Evolutionary conservation across 2,888 invertebrate genomes (phyloP).

Genomic region (Tetragnatha montana): DNA sequence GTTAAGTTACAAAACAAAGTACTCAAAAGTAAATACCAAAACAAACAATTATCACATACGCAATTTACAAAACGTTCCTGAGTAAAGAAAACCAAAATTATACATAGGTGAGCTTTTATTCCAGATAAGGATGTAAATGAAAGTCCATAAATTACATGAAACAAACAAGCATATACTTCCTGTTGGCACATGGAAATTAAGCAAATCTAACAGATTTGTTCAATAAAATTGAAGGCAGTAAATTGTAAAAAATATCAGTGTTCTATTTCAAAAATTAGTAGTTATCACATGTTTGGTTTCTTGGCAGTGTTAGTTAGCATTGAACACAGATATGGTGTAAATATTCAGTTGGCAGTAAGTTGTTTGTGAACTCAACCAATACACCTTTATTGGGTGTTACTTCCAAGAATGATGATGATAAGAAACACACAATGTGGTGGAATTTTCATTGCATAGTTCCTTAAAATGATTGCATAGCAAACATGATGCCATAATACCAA

Average conservation of each 20-base stretch:
- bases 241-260: constrained; percentile 55
- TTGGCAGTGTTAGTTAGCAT: constrained; percentile 68
- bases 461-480: constrained; percentile 21
- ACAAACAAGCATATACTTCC: constrained; percentile 12
- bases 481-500: constrained; percentile 37
- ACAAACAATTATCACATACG: constrained; percentile 40
- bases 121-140: constrained; percentile 2
- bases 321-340: constrained; percentile 66
- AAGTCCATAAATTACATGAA: neutral
- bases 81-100: constrained; percentile 53
- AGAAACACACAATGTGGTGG: neutral
- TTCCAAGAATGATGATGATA: constrained; percentile 48
- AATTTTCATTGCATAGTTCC: constrained; percentile 23
- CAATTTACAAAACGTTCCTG: constrained; percentile 56
- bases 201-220: constrained; percentile 44
- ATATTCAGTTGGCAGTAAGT: constrained; percentile 56
- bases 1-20: constrained; percentile 8
- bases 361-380: constrained; percentile 29
- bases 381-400: constrained; percentile 38
- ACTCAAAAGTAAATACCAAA: constrained; percentile 25
- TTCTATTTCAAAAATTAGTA: constrained; percentile 36
- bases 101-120: constrained; percentile 18
- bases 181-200: constrained; percentile 65
- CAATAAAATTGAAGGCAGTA: constrained; percentile 59
- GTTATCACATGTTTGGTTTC: constrained; percentile 68